Evolutionary conservation across 2,113 vertebrate species (phyloP), one percentile per base, ranked within the genome.

Genomic region (Montifringilla adamsi): DNA sequence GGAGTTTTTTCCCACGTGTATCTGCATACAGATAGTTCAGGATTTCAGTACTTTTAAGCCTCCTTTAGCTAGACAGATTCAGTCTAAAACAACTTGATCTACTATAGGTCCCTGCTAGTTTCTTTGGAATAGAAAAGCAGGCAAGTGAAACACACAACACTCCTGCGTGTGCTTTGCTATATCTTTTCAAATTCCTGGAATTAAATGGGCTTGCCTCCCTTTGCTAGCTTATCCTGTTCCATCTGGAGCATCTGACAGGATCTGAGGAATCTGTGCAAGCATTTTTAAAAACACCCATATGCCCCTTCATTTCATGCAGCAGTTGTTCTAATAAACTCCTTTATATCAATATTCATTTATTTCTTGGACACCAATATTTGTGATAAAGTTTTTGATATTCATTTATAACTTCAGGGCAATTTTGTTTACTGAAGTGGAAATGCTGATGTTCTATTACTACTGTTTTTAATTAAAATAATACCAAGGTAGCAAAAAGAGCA

Each of bases 141-240:
- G 15, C 16, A 78, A 35, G 12, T n/a, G 13, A 90, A 69, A 4
- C 9, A 7, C 13, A 5, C 14, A 6, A 13, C 20, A 28, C 15
- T 15, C 15, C n/a, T 0, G 0, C 41, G 17, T 12, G 55, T 24
- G 8, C 21, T 59, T 81, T 82, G 16, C n/a, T 2, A 0, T 37
- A 33, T 31, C 10, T 84, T 84, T 81, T 75, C 27, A 37, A 90
- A 55, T 75, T 77, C n/a, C 50, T 39, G 31, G 60, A 60, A 50
- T 68, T 56, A 64, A 84, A 50, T 30, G 26, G 31, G 22, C n/a
- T 47, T 33, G 12, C 10, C 22, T 85, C 5, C 47, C 31, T 82
- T 58, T 44, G 22, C 56, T 68, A 33, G 27, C 24, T 88, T 89
- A 44, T 86, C 28, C 43, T 69, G 20, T 85, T 87, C 58, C 55